Percentiles rank a stretch among this genome's conserved stretches.
Conservation (phyloP, 2,113 vertebrate genomes). For the Micromys minutus region DNA sequence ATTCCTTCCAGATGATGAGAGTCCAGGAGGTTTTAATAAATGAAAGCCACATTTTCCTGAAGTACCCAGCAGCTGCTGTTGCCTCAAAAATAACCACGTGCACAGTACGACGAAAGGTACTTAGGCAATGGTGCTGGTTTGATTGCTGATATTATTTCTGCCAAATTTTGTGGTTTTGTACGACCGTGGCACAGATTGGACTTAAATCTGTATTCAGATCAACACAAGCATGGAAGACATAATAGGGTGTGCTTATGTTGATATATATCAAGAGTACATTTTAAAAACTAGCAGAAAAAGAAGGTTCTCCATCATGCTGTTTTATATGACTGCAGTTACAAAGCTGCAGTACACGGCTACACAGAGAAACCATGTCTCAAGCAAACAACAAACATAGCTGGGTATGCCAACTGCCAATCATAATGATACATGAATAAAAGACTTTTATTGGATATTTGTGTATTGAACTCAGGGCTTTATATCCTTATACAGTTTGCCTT, state of each 20-base stretch:
- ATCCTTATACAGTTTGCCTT: not conserved
- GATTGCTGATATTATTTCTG: not conserved
- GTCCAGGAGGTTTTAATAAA: conserved; percentile 5
- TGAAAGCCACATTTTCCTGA: not conserved
- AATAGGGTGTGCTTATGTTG: not conserved
- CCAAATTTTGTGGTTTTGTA: not conserved
- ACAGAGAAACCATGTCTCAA: not conserved
- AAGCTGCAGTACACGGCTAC: not conserved
- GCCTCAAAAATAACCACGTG: not conserved
- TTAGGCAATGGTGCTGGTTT: not conserved
- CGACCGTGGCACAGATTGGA: not conserved
- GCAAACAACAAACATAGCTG: not conserved
- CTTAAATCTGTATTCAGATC: not conserved
- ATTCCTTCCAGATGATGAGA: not conserved
- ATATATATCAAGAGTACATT: not conserved
- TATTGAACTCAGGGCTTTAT: not conserved
- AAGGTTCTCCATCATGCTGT: not conserved
- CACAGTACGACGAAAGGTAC: not conserved
- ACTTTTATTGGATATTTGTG: not conserved
- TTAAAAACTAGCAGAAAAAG: not conserved
- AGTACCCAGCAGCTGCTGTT: not conserved
- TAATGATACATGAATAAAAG: not conserved
- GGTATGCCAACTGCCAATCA: not conserved
- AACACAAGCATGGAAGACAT: not conserved
- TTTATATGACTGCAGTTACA: not conserved